Evolutionary conservation across 35 echinoderm and acorn worm species (phyloP), one percentile per base, ranked within the genome.

Genomic region (Holothuria glaberrima): DNA sequence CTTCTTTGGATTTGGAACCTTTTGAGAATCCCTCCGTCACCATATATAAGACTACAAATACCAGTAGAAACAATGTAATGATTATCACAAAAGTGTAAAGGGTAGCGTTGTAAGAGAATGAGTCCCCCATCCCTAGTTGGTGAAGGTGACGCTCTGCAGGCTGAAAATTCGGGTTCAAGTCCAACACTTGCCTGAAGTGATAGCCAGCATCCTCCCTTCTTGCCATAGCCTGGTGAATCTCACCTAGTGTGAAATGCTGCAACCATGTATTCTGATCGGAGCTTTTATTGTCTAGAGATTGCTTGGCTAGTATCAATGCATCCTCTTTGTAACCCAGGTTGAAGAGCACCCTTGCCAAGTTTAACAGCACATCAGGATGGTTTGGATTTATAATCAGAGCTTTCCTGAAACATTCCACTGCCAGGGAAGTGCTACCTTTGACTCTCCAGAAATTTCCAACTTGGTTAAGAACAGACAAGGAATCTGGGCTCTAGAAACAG

Each of bases 371-470:
- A 63, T 99, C 97, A 22, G 97, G 97, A 48, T 99, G 94, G 30
- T 92, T 85, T 13, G 97, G 97, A n/a, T 91, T 78, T 26, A 99
- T 68, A 34, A 89, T 89, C 12, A 99, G 83, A 12, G 97, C 97
- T 78, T 99, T 99, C 12, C 97, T 90, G 44, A 99, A 99, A 56
- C 97, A 99, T 86, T 99, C 97, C 13, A 99, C 92, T 29, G 97
- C 97, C 31, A 99, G 70, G 12, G 88, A 81, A 0, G 97, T 99
- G 45, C 89, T 95, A 34, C 97, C 97, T 86, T 95, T 95, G 30
- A 99, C 92, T 28, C 97, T 44, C 97, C 97, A 99, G 66, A 89
- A 99, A 76, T 99, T 99, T 20, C 93, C 97, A 21, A 95, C 97
- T 95, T 95, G 93, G 65, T 99, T 99, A 34, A 99, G 83, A 41